A percentile compares a stretch with the other conserved stretches of the same genome.
phyloP scores from a whole-genome alignment of 2,113 vertebrate species.

The Ellobius talpinus region DNA sequence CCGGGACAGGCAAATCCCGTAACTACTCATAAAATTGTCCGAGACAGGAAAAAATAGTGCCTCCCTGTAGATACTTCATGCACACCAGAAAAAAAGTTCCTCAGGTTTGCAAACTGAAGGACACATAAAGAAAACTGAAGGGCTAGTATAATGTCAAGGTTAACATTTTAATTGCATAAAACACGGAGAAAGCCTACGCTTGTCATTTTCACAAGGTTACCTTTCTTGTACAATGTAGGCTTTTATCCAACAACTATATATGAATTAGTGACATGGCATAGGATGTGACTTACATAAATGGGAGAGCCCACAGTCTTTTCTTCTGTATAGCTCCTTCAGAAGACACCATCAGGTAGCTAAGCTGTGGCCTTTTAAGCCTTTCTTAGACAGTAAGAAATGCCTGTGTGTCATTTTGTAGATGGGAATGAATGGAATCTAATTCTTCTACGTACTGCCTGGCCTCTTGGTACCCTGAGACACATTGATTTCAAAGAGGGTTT shows the following conservation, averaged over 20 bases:
- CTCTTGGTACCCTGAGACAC: conserved; percentile 32
- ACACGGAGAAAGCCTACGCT: conserved; percentile 55
- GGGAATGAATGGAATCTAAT: conserved; percentile 64
- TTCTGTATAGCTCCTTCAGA: conserved; percentile 38
- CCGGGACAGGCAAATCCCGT: neutral
- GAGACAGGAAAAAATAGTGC: neutral
- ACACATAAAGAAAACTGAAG: conserved; percentile 65
- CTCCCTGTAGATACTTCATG: neutral
- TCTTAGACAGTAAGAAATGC: conserved; percentile 69
- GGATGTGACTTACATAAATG: conserved; percentile 70
- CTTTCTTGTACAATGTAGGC: conserved; percentile 73
- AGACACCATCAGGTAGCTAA: conserved; percentile 67
- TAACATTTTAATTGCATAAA: conserved; percentile 82
- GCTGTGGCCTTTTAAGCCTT: conserved; percentile 74
- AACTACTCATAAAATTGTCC: neutral
- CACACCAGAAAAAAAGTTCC: neutral
- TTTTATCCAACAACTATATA: conserved; percentile 75
- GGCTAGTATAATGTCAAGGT: conserved; percentile 66
- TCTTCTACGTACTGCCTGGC: conserved; percentile 55
- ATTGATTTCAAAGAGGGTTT: conserved; percentile 72
- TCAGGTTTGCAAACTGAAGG: conserved; percentile 72
- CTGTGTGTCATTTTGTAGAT: conserved; percentile 66
- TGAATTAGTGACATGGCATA: conserved; percentile 64
- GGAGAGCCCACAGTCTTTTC: conserved; percentile 54
- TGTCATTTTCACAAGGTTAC: conserved; percentile 79